These are phyloP conservation scores for Acanthacorydalis orientalis DNA, from an alignment of 2,888 invertebrate species.

Conservation along the genomic window DNA sequence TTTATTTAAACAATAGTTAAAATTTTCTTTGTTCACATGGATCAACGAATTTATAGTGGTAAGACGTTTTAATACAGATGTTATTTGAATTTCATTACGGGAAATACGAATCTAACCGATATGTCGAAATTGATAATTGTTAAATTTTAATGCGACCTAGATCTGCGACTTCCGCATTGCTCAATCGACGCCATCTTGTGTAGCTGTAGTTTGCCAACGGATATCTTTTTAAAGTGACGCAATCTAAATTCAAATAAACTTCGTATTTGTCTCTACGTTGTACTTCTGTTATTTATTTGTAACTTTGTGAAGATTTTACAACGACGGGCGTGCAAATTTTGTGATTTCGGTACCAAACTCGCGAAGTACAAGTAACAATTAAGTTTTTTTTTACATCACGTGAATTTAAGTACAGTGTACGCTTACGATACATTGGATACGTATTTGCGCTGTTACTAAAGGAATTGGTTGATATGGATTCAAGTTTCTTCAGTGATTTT, in stretches of 20 bases:
- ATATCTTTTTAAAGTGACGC: conserved; percentile 2
- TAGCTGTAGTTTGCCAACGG: conserved; percentile 3
- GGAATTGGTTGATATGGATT: no score
- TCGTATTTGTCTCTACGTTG: no score
- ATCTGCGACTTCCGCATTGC: conserved; percentile 7
- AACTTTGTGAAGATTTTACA: no score
- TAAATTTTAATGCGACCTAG: conserved; percentile 3
- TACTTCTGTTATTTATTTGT: no score
- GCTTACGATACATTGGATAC: no score
- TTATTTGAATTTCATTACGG: background rate
- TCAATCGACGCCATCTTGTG: conserved; percentile 7
- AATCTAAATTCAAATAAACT: background rate
- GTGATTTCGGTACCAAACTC: no score
- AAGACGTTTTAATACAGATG: background rate
- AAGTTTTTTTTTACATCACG: no score
- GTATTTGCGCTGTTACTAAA: no score
- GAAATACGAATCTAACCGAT: background rate
- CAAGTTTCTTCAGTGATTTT: no score
- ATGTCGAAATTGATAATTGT: background rate
- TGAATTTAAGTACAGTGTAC: no score
- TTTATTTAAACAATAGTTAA: background rate
- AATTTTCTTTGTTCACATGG: background rate
- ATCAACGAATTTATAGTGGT: background rate
- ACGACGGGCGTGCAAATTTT: no score
- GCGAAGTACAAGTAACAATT: no score